phyloP scores from a whole-genome alignment of 2,113 vertebrate genomes.

The Epinephelus fuscoguttatus region DNA sequence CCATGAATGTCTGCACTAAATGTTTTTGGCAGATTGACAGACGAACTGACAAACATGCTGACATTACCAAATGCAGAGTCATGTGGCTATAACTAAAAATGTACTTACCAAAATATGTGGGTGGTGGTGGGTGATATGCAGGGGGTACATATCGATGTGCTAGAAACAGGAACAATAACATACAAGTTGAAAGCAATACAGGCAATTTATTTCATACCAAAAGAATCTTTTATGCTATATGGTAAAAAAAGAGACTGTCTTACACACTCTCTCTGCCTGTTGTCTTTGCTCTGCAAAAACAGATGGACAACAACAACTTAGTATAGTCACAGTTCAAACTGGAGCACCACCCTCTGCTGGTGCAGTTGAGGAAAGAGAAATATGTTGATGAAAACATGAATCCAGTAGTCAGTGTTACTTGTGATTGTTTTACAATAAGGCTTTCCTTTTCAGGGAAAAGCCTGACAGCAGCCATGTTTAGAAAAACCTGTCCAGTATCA shows the following conservation, averaged over 20 bases:
- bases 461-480: neutral
- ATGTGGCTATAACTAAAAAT: neutral
- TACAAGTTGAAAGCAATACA: neutral
- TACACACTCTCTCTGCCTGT: conserved; percentile 38
- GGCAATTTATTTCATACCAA: neutral
- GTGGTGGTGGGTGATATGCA: neutral
- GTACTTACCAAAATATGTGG: conserved; percentile 65
- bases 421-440: neutral
- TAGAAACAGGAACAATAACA: neutral
- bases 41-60: neutral
- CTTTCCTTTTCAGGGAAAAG: neutral
- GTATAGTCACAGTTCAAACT: neutral
- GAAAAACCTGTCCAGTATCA: neutral
- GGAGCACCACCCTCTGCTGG: neutral
- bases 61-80: neutral
- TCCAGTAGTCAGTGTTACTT: neutral
- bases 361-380: neutral
- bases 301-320: neutral
- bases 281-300: conserved; percentile 72
- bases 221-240: neutral
- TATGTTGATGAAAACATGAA: neutral
- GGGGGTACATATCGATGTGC: accelerated
- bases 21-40: neutral
- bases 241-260: neutral
- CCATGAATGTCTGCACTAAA: no score